A percentile compares a stretch with the other conserved stretches of the same genome.
Evolutionary conservation across 2,113 vertebrate genomes (phyloP).

Genomic region (Lophura nycthemera): DNA sequence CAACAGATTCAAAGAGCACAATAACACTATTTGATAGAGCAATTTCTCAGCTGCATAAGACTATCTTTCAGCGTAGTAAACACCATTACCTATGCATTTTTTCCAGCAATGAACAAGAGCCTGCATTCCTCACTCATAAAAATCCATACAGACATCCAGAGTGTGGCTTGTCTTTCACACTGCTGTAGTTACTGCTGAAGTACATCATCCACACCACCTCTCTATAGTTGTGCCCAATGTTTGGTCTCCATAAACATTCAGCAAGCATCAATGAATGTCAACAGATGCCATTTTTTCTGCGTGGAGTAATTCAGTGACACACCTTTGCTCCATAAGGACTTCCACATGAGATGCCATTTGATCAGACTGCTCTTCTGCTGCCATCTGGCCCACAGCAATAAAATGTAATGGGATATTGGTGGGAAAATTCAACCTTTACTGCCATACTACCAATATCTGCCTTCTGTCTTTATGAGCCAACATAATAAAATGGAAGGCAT

Average conservation of each 20-base stretch:
- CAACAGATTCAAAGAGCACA: neutral
- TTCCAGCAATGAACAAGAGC: neutral
- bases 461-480: neutral
- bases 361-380: no score
- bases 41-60: neutral
- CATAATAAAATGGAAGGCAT: neutral
- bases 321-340: no score
- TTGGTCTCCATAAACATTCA: neutral
- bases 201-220: neutral
- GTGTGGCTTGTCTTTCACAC: no score
- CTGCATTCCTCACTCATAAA: neutral
- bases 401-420: no score
- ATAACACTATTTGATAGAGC: neutral
- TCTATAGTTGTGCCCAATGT: neutral
- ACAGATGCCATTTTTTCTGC: neutral
- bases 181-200: neutral
- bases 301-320: neutral
- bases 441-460: neutral
- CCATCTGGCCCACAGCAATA: no score
- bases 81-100: neutral
- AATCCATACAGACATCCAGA: neutral
- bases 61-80: neutral
- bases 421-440: neutral
- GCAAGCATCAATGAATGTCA: neutral
- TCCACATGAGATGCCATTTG: no score